phyloP scores from a whole-genome alignment of 2,888 invertebrate genomes.

The Iphiclides podalirius region DNA sequence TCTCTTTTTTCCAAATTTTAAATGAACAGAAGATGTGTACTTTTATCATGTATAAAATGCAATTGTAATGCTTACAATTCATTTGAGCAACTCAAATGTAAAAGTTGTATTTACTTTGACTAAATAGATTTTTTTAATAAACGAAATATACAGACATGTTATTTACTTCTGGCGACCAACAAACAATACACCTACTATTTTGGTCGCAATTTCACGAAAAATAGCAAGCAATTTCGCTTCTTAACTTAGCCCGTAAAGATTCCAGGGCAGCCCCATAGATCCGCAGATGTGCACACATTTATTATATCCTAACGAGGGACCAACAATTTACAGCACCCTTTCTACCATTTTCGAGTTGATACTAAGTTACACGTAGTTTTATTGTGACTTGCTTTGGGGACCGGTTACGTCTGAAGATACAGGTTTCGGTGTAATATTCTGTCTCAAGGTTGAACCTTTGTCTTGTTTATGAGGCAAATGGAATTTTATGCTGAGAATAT shows the following conservation, averaged over 20 bases:
- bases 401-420: constrained; percentile 29
- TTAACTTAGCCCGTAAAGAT: constrained; percentile 26
- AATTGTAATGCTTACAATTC: no score
- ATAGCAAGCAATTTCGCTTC: constrained; percentile 26
- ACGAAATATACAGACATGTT: no score
- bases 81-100: no score
- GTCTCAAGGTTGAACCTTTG: constrained; percentile 22
- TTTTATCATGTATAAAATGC: no score
- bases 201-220: constrained; percentile 15
- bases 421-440: constrained; percentile 26
- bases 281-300: constrained; percentile 26
- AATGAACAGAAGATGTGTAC: no score
- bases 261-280: constrained; percentile 27
- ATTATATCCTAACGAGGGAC: constrained; percentile 27
- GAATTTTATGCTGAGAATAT: background rate
- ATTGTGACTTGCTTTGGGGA: constrained; percentile 31
- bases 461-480: background rate
- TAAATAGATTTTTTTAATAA: no score
- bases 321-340: constrained; percentile 27
- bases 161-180: no score
- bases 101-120: no score
- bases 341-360: constrained; percentile 26
- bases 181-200: no score
- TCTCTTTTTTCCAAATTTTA: no score
- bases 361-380: constrained; percentile 22